Conservation (phyloP, 2,888 invertebrate genomes). For the Cryptus viduatorius region DNA sequence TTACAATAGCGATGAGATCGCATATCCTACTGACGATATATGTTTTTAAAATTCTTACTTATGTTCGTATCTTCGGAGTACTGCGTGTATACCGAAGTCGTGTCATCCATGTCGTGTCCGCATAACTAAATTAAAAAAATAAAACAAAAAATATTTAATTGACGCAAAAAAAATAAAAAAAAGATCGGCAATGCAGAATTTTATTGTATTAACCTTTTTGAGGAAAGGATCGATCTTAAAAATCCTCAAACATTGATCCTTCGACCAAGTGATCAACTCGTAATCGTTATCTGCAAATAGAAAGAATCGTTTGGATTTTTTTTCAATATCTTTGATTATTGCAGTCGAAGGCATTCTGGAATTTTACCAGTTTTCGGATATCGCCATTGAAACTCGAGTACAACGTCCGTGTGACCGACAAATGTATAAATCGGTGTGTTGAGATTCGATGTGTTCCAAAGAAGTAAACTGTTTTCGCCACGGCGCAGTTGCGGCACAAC, state of each 20-base stretch:
- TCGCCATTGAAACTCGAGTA: conserved; percentile 97
- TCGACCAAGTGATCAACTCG: conserved; percentile 97
- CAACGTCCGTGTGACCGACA: conserved; percentile 97
- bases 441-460: conserved; percentile 91
- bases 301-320: conserved; percentile 12
- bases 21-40: not conserved
- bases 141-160: not conserved
- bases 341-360: not conserved
- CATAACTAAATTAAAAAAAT: conserved; percentile 87
- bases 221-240: conserved; percentile 96
- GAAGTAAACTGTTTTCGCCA: conserved; percentile 93
- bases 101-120: conserved; percentile 88
- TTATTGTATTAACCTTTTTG: conserved; percentile 87
- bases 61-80: conserved; percentile 82
- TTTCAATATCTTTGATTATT: not conserved
- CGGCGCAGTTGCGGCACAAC: conserved; percentile 96
- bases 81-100: conserved; percentile 81
- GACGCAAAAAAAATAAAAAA: no score
- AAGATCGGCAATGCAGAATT: conserved; percentile 23
- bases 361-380: conserved; percentile 86
- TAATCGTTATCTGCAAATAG: conserved; percentile 88
- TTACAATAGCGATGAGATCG: not conserved
- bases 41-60: conserved; percentile 71
- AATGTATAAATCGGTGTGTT: conserved; percentile 94
- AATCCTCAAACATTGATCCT: conserved; percentile 95